A percentile compares a stretch with the other conserved stretches of the same genome.
Evolutionary conservation across 2,888 invertebrate species (phyloP).

Genomic region (Acrocyrtus sp.): DNA sequence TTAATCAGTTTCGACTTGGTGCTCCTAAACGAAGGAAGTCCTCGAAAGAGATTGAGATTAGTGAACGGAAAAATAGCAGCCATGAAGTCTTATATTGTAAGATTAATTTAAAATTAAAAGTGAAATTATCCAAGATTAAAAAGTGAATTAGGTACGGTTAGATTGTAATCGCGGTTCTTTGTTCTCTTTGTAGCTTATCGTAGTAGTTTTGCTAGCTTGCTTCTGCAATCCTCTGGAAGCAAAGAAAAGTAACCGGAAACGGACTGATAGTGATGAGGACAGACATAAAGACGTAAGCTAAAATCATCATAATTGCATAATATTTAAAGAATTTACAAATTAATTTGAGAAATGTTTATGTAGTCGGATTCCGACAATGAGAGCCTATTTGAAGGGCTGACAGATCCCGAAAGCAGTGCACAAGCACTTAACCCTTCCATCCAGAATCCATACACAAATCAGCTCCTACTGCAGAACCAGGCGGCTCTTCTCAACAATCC

Average conservation of each 20-base stretch:
- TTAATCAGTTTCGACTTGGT: conserved; percentile 17
- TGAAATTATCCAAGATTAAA: neutral
- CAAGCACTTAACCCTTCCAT: conserved; percentile 41
- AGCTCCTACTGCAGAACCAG: conserved; percentile 42
- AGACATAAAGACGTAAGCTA: neutral
- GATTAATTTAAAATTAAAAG: neutral
- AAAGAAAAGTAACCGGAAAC: conserved; percentile 9
- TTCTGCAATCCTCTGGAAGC: neutral
- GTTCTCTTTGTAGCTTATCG: neutral
- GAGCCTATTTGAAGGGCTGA: conserved; percentile 37
- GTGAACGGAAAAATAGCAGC: neutral
- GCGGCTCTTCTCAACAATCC: conserved; percentile 23
- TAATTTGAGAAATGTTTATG: neutral
- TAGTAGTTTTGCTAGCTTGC: neutral
- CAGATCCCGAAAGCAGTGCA: conserved; percentile 48
- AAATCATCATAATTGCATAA: neutral
- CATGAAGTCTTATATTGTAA: conserved; percentile 9
- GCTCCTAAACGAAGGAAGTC: neutral
- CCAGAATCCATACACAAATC: conserved; percentile 32
- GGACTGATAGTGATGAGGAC: neutral
- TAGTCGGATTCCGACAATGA: conserved; percentile 24
- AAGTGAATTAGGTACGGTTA: too few relatives aligned
- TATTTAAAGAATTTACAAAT: neutral
- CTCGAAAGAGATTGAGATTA: neutral
- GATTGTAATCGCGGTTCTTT: neutral